Percentiles rank a stretch among this genome's conserved stretches.
These are phyloP conservation scores for Malthinus seriepunctatus DNA, from an alignment of 2,888 invertebrate species.

Conservation along the genomic window DNA sequence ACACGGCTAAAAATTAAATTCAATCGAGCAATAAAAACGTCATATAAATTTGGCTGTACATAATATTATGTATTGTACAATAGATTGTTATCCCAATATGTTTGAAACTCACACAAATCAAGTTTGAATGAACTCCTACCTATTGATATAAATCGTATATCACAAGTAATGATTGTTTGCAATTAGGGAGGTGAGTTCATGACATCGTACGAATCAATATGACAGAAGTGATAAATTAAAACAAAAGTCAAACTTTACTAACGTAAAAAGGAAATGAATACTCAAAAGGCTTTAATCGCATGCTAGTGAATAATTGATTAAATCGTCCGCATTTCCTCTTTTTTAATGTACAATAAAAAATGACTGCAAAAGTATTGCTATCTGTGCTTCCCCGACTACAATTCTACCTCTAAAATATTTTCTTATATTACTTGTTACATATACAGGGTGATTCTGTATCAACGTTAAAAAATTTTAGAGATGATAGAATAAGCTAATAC, in stretches of 20 bases:
- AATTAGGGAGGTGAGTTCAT: slow-evolving; percentile 37
- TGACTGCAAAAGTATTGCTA: too few relatives aligned
- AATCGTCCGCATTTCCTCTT: too few relatives aligned
- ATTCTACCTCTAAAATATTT: too few relatives aligned
- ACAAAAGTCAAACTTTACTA: slow-evolving; percentile 6
- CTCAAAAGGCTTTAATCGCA: too few relatives aligned
- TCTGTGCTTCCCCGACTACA: too few relatives aligned
- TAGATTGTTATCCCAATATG: slow-evolving; percentile 47
- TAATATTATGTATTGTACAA: slow-evolving; percentile 42
- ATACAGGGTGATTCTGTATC: too few relatives aligned
- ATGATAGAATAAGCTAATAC: too few relatives aligned
- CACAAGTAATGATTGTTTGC: slow-evolving; percentile 44
- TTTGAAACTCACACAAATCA: slow-evolving; percentile 48
- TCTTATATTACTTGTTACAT: too few relatives aligned
- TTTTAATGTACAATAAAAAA: too few relatives aligned
- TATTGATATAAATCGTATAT: slow-evolving; percentile 46
- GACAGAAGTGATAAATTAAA: slow-evolving; percentile 22
- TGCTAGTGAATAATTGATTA: too few relatives aligned
- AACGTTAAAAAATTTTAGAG: too few relatives aligned
- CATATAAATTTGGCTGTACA: slow-evolving; percentile 41
- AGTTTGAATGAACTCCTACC: slow-evolving; percentile 43
- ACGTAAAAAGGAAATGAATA: too few relatives aligned
- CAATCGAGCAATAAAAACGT: slow-evolving; percentile 34
- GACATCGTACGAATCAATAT: slow-evolving; percentile 22
- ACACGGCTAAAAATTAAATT: slow-evolving; percentile 23